These are phyloP conservation scores for Polydesmus complanatus DNA, from an alignment of 2,888 invertebrate genomes.

Conservation along the genomic window DNA sequence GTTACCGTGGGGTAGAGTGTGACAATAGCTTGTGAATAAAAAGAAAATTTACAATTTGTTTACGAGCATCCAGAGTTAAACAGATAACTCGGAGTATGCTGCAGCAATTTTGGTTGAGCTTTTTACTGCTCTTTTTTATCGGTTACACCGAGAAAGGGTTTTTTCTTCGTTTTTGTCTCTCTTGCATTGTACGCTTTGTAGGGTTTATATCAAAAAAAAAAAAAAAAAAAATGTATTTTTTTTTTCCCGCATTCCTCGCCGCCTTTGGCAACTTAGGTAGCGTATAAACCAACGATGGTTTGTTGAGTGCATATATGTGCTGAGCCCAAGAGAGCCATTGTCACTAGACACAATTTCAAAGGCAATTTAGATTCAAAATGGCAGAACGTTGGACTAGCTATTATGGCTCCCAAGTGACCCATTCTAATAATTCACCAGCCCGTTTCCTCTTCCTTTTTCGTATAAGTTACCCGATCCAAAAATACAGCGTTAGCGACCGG, in stretches of 20 bases:
- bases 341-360: conserved; percentile 17
- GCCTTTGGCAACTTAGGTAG: too few relatives aligned
- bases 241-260: too few relatives aligned
- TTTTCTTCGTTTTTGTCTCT: background rate
- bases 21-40: too few relatives aligned
- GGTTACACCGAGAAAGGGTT: background rate
- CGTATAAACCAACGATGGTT: background rate
- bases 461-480: background rate
- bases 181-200: background rate
- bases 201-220: background rate
- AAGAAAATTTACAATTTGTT: background rate
- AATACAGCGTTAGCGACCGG: background rate
- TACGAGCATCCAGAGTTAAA: background rate
- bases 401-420: conserved; percentile 14
- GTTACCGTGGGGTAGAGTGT: too few relatives aligned
- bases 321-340: conserved; percentile 16
- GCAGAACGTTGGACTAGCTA: conserved; percentile 15
- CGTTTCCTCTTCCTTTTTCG: too few relatives aligned
- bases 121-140: background rate
- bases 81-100: background rate
- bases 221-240: too few relatives aligned
- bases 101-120: background rate
- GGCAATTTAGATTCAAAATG: conserved; percentile 18
- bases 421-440: conserved; percentile 14
- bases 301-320: background rate